Evolutionary conservation across 2,888 invertebrate species (phyloP).

Genomic region (Xestobium rufovillosum): DNA sequence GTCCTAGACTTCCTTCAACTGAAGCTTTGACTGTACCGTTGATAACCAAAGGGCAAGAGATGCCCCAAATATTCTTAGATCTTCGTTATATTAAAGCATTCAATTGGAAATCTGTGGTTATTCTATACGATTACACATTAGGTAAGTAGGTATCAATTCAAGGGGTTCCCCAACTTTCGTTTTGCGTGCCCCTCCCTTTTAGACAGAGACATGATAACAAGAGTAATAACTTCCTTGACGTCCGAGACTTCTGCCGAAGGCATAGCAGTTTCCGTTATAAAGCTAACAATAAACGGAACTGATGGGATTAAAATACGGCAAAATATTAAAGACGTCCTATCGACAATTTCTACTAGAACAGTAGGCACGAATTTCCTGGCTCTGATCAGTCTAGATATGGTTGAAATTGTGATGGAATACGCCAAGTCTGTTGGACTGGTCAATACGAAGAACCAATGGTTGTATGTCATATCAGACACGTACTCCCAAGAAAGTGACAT

Average conservation of each 20-base stretch:
- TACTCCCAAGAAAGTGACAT: slow-evolving; percentile 45
- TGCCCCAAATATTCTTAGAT: slow-evolving; percentile 72
- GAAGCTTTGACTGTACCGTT: slow-evolving; percentile 66
- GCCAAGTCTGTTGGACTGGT: slow-evolving; percentile 61
- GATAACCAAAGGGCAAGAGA: slow-evolving; percentile 60
- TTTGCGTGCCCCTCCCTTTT: slow-evolving; percentile 23
- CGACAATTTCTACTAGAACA: slow-evolving; percentile 33
- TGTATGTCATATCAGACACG: slow-evolving; percentile 67
- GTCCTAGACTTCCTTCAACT: slow-evolving; percentile 62
- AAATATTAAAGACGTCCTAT: slow-evolving; percentile 32
- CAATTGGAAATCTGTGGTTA: slow-evolving; percentile 63
- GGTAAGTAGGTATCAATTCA: slow-evolving; percentile 45
- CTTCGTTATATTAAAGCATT: slow-evolving; percentile 57
- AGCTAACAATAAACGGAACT: slow-evolving; percentile 27
- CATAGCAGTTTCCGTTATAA: slow-evolving; percentile 36
- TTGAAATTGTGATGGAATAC: slow-evolving; percentile 59
- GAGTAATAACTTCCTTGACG: slow-evolving; percentile 55
- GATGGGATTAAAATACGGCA: slow-evolving; percentile 30
- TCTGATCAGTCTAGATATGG: slow-evolving; percentile 54
- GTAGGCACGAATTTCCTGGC: slow-evolving; percentile 50
- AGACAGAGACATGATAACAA: slow-evolving; percentile 59
- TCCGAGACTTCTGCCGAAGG: slow-evolving; percentile 26
- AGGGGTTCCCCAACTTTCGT: no score
- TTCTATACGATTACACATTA: slow-evolving; percentile 66
- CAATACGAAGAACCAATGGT: slow-evolving; percentile 69